phyloP scores from a whole-genome alignment of 2,888 invertebrate species.

The Teleogryllus oceanicus region DNA sequence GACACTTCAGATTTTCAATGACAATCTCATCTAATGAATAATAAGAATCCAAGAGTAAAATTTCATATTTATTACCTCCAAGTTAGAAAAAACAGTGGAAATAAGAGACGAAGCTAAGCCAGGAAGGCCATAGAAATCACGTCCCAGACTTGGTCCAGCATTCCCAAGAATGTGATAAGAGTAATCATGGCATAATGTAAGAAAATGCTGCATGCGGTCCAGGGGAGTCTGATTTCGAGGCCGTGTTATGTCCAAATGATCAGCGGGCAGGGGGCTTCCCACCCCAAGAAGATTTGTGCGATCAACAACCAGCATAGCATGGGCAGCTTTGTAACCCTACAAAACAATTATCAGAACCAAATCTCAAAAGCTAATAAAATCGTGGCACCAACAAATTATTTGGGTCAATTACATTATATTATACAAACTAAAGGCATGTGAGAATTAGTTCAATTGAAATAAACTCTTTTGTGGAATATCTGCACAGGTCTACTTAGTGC shows the following conservation, averaged over 20 bases:
- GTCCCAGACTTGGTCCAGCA: constrained; percentile 73
- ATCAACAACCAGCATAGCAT: constrained; percentile 72
- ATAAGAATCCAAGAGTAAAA: too few species aligned
- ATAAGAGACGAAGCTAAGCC: constrained; percentile 71
- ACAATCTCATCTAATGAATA: too few species aligned
- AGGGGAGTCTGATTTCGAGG: constrained; percentile 55
- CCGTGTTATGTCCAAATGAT: constrained; percentile 41
- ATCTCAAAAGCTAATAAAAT: background rate
- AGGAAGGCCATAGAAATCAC: constrained; percentile 77
- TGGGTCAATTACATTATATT: background rate
- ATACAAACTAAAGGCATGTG: background rate
- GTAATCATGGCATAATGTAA: constrained; percentile 74
- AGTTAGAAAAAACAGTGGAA: constrained; percentile 65
- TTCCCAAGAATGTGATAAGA: constrained; percentile 78
- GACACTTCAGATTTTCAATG: background rate
- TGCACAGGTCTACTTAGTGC: too few species aligned
- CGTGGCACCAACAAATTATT: too few species aligned
- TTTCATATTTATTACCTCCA: constrained; percentile 51
- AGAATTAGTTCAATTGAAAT: too few species aligned
- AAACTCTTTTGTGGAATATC: too few species aligned
- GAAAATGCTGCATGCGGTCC: constrained; percentile 80
- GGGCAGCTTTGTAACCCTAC: constrained; percentile 63
- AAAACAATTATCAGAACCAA: constrained; percentile 31
- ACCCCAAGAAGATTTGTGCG: constrained; percentile 71
- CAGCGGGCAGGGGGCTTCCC: constrained; percentile 34